Evolutionary conservation across 2,888 invertebrate genomes (phyloP), one percentile per base, ranked within the genome.

Genomic region (Dorcus hopei): DNA sequence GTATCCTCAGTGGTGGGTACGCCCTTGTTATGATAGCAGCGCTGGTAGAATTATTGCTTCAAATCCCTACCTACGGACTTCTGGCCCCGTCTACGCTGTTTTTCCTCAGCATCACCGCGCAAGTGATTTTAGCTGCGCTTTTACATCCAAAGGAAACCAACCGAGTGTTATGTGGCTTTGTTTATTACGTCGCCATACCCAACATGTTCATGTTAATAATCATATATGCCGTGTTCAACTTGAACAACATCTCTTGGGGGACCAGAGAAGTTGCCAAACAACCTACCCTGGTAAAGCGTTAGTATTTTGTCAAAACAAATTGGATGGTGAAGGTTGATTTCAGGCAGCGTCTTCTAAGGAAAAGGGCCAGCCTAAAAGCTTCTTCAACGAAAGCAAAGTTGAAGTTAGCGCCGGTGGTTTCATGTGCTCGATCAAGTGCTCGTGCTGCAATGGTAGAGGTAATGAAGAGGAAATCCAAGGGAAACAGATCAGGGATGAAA

Each of bases 201-300:
- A 92, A 94, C 65, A 96, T 96, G 90, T 97, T 96, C 77, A 87
- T 97, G 84, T 80, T 97, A 72, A 82, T 97, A 53, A 89, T 95
- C 65, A 90, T 97, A 56, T 97, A 94, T 75, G 93, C 95, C 0
- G 81, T 96, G 26, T 94, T 95, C 74, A 97, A 97, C 76, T 83
- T 97, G 80, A 93, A 97, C 76, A 91, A 94, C 71, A 91, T 97
- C 3, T 88, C 91, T 1, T 97, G 97, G 97, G 97, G 97, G 4
- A 97, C 96, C 0, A 81, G 97, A 60, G 97, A 96, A 76, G 88
- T 84, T 61, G 65, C 38, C 11, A 38, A 49, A 9, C 33, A 26
- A 41, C 87, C 26, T 7, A 7, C 48, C 38, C 8, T n/a, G 33
- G 26, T 33, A 33, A 33, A 2, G 7, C 26, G 26, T 33, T 33